Conservation (phyloP, 1,140 invertebrate species). For the Platyscapa corneri region DNA sequence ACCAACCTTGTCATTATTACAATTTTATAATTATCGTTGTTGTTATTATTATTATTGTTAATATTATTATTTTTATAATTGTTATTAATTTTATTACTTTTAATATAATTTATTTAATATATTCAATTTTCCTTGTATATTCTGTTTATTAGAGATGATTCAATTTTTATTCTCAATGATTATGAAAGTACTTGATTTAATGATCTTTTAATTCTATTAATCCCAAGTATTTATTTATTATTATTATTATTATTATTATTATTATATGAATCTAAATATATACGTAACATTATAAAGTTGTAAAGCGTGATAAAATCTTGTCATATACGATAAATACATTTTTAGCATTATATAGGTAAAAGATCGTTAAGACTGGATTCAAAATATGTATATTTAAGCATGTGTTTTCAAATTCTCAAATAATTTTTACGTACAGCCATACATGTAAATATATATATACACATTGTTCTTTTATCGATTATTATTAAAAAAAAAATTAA, state of each 20-base stretch:
- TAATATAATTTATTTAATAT: not conserved
- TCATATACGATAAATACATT: constrained; percentile 20
- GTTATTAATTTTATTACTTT: not conserved
- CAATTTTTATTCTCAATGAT: not conserved
- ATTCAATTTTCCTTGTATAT: not conserved
- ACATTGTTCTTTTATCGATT: constrained; percentile 17
- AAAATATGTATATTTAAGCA: constrained; percentile 4
- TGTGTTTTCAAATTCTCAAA: no score
- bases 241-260: not conserved
- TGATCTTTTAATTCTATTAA: constrained; percentile 40
- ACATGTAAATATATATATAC: not conserved
- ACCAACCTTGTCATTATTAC: not conserved
- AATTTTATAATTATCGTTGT: constrained; percentile 5
- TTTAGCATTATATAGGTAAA: constrained; percentile 37
- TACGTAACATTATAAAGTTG: not conserved
- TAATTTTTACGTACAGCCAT: no score
- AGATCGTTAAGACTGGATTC: constrained; percentile 43
- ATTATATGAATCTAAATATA: not conserved
- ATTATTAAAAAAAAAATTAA: not conserved
- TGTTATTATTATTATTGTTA: constrained; percentile 5
- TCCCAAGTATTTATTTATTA: constrained; percentile 44
- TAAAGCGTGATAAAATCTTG: constrained; percentile 33
- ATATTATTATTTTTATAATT: not conserved
- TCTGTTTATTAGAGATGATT: not conserved
- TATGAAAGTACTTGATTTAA: constrained; percentile 10